Base-by-base conservation (phyloP, 2,888 invertebrate species). In the Poecilus cupreus region DNA sequence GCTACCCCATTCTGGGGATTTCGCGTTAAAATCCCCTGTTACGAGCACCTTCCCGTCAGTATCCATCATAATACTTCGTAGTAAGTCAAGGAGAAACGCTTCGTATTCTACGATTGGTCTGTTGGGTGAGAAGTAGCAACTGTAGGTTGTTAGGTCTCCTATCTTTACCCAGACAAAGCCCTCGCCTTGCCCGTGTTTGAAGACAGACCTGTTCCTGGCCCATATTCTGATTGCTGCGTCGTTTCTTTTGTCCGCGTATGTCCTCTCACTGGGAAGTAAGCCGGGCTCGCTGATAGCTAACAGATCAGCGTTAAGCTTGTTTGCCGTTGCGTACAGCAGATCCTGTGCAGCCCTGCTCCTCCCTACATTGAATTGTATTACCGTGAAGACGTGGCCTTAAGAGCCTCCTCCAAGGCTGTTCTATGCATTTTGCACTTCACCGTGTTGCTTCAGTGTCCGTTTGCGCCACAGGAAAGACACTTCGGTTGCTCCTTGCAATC, bases 111-210 rank as follows among this genome's bases (percentile, higher is more conserved):
- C 46, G 4, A 37, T 10, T 43, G 16, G 3, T 16, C 49, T 46
- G 26, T 74, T 74, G 3, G 74, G 74, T 1, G 74, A 74, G 18
- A 74, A 74, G 46, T 74, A 74, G 26, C 74, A 74, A 43, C 74
- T 74, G 11, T 22, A 49, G 11, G 24, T 46, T 2, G n/a, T 74
- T 8, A 3, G 11, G 8, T 20, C 20, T 6, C 37, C 46, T 20
- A 18, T 5, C 0, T 20, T n/a, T 3, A 11, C 26, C 46, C 49
- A 74, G 32, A 43, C 46, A 20, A 46, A 74, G 1, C 74, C 46
- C 1, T 11, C n/a, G 0, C 74, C 74, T 4, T 6, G 22, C n/a
- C 74, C 74, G 1, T n/a, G 4, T 2, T 11, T 22, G 10, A 0
- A 4, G 6, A 43, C 5, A 3, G 74, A n/a, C 10, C 22, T 8